A percentile compares a stretch with the other conserved stretches of the same genome.
Conservation (phyloP, 1,140 invertebrate species). For the Gyrodactylus bullatarudis region DNA sequence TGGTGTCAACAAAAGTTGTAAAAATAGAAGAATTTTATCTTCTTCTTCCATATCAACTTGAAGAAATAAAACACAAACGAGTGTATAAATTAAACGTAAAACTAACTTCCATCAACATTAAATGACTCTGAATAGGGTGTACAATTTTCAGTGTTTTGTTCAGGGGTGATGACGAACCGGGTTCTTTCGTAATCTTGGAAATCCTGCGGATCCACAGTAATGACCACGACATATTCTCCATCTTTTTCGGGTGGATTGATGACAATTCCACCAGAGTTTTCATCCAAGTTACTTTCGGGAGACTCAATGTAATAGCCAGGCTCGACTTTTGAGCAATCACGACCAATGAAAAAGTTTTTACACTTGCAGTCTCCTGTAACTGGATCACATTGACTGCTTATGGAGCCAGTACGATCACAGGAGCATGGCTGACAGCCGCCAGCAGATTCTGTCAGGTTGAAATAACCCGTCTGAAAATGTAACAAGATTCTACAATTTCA, state of each 20-base stretch:
- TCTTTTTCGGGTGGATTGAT: neutral
- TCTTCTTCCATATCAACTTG: too few species aligned
- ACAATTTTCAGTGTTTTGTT: neutral
- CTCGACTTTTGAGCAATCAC: constrained; percentile 11
- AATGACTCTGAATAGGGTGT: neutral
- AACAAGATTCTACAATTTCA: neutral
- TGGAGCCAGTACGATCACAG: constrained; percentile 16
- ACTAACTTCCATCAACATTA: neutral
- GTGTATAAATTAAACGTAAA: too few species aligned
- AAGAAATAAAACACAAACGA: too few species aligned
- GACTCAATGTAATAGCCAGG: neutral
- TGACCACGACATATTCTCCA: neutral
- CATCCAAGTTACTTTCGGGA: neutral
- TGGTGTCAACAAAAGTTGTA: too few species aligned
- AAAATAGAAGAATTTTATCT: too few species aligned
- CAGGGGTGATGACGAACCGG: neutral
- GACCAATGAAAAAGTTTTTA: constrained; percentile 13
- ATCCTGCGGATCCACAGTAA: neutral
- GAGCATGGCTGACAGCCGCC: constrained; percentile 15
- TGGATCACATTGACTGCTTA: constrained; percentile 15
- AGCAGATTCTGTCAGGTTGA: constrained; percentile 5
- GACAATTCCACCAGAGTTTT: neutral
- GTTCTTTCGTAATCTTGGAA: neutral
- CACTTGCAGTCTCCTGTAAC: constrained; percentile 15
- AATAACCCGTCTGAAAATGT: neutral